Evolutionary conservation across 2,113 vertebrate species (phyloP).

Genomic region (Gadus macrocephalus): DNA sequence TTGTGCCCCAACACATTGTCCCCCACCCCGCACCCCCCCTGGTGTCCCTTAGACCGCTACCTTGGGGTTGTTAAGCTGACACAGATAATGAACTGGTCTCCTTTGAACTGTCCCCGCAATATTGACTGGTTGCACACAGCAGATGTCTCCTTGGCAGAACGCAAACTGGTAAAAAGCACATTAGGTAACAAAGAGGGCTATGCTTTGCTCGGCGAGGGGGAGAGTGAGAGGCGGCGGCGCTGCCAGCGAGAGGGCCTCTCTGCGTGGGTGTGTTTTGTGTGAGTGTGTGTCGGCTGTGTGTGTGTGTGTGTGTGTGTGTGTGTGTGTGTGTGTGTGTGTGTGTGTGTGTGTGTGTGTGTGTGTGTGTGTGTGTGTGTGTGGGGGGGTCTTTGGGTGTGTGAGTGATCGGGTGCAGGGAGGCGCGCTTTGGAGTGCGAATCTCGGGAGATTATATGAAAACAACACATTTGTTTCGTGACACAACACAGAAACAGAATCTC

Average conservation of each 20-base stretch:
- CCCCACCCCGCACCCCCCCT: conserved; percentile 68
- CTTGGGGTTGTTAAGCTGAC: conserved; percentile 97
- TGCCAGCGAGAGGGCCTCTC: conserved; percentile 1
- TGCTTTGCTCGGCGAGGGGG: conserved; percentile 51
- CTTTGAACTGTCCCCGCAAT: conserved; percentile 96
- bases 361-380: conserved; percentile 4
- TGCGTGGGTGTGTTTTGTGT: conserved; percentile 1
- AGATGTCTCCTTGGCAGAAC: conserved; percentile 89
- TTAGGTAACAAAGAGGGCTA: conserved; percentile 77
- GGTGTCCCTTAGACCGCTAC: conserved; percentile 89
- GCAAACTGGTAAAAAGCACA: conserved; percentile 78
- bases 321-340: background rate
- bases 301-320: conserved; percentile 3
- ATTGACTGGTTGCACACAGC: conserved; percentile 94
- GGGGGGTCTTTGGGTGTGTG: background rate
- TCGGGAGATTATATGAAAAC: conserved; percentile 65
- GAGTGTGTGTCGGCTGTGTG: conserved; percentile 8
- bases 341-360: conserved; percentile 1
- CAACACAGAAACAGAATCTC: conserved; percentile 23
- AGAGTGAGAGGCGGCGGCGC: conserved; percentile 30
- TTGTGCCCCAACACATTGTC: conserved; percentile 83
- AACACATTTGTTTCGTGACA: conserved; percentile 54
- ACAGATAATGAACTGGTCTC: conserved; percentile 87
- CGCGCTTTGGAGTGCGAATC: conserved; percentile 66
- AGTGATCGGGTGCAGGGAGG: conserved; percentile 34